phyloP scores from a whole-genome alignment of 2,113 vertebrate species.

The Pollachius pollachius region DNA sequence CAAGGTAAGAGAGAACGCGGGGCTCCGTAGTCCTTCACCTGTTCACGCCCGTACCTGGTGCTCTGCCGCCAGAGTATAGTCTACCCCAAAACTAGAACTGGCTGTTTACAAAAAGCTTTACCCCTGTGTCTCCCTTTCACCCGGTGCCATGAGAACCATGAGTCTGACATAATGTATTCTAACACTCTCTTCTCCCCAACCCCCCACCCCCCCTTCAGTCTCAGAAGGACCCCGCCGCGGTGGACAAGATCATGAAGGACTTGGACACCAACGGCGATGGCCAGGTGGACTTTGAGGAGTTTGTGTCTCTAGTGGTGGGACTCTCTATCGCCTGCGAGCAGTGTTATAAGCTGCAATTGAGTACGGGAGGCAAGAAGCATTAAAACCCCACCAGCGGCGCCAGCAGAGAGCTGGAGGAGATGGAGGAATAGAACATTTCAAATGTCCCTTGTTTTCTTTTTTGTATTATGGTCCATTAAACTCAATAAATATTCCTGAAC shows the following conservation, averaged over 20 bases:
- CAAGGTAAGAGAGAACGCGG: constrained; percentile 56
- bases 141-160: too few species aligned
- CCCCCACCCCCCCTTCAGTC: constrained; percentile 54
- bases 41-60: too few species aligned
- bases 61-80: too few species aligned
- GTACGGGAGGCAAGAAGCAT: constrained; percentile 33
- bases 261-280: constrained; percentile 86
- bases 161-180: too few species aligned
- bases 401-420: background rate
- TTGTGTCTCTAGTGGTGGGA: constrained; percentile 87
- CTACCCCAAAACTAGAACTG: too few species aligned
- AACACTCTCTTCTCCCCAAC: too few species aligned
- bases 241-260: constrained; percentile 93
- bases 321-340: constrained; percentile 91
- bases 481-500: constrained; percentile 12
- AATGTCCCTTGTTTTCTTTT: constrained; percentile 15
- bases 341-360: constrained; percentile 74
- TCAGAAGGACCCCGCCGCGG: constrained; percentile 82
- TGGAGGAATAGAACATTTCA: constrained; percentile 38
- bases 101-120: too few species aligned
- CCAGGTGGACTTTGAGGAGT: constrained; percentile 91
- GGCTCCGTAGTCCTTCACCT: too few species aligned
- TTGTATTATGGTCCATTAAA: constrained; percentile 40
- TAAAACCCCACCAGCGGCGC: background rate
- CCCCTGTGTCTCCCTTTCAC: too few species aligned